These are phyloP conservation scores for zebrafish (Danio rerio) DNA, from an alignment of 2,113 vertebrate genomes.

Conservation along the genomic window GRCz12tu NC_133181.1:8270501-8271000, in stretches of 20 bases:
- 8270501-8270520: too few species aligned
- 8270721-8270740: too few species aligned
- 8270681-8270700: background rate
- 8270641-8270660: background rate
- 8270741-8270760: too few species aligned
- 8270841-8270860: constrained; percentile 83
- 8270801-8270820: constrained; percentile 82
- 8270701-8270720: background rate
- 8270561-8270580: too few species aligned
- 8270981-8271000: background rate
- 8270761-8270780: background rate
- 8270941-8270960: background rate
- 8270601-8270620: too few species aligned
- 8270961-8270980: background rate
- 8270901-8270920: constrained; percentile 85
- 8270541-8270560: too few species aligned
- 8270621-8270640: background rate
- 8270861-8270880: constrained; percentile 89
- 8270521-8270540: too few species aligned
- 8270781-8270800: constrained; percentile 81
- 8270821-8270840: constrained; percentile 80
- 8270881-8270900: constrained; percentile 87
- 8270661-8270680: background rate
- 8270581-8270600: too few species aligned
- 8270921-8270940: background rate